Conservation (phyloP, 2,113 vertebrate species). For the Pavo muticus region DNA sequence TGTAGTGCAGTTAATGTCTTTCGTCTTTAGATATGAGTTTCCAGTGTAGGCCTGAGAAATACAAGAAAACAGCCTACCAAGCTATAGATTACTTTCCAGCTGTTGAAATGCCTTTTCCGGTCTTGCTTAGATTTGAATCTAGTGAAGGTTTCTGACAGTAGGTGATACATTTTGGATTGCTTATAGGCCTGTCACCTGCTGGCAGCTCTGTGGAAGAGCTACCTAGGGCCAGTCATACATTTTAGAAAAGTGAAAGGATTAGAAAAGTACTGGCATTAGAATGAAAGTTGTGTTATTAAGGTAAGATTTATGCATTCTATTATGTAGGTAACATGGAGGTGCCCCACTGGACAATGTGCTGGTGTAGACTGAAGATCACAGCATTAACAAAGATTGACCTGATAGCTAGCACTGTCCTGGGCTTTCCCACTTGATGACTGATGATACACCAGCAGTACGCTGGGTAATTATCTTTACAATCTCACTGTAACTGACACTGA, state of each 20-base stretch:
- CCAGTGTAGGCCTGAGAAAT: background rate
- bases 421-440: constrained; percentile 1
- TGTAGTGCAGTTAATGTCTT: background rate
- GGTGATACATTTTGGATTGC: background rate
- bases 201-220: background rate
- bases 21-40: background rate
- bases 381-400: background rate
- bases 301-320: background rate
- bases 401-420: background rate
- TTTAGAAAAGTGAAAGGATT: background rate
- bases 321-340: background rate
- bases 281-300: background rate
- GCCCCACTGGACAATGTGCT: background rate
- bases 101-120: constrained; percentile 11
- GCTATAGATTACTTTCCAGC: background rate
- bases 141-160: background rate
- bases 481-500: background rate
- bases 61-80: background rate
- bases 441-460: background rate
- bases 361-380: background rate
- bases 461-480: background rate
- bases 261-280: background rate
- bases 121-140: background rate
- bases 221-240: background rate
- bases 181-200: background rate